A percentile compares a stretch with the other conserved stretches of the same genome.
Conservation (phyloP, 2,888 invertebrate genomes). For the Ametastegia equiseti region DNA sequence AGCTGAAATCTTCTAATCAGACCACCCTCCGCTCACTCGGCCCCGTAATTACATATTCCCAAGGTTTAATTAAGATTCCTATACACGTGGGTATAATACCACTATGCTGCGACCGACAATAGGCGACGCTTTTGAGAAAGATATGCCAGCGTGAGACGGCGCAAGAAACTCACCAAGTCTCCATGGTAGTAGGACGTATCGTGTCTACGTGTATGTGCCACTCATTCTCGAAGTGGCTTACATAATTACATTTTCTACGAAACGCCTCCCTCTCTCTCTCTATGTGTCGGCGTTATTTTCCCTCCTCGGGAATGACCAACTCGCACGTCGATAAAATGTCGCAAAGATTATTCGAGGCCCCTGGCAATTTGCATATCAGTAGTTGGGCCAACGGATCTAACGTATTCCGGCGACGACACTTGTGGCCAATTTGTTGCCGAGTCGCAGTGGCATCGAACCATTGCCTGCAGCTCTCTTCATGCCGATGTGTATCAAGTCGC, state of each 20-base stretch:
- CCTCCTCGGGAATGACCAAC: background rate
- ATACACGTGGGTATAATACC: background rate
- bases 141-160: conserved; percentile 7
- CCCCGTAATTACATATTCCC: conserved; percentile 41
- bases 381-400: background rate
- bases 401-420: no score
- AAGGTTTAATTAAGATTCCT: conserved; percentile 46
- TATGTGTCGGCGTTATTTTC: background rate
- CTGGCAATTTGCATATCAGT: no score
- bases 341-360: background rate
- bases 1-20: conserved; percentile 21
- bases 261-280: background rate
- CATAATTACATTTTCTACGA: conserved; percentile 29
- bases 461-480: no score
- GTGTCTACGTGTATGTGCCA: background rate
- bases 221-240: conserved; percentile 11
- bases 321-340: background rate
- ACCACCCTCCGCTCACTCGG: background rate
- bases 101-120: conserved; percentile 22
- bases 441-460: no score
- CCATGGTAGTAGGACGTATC: background rate
- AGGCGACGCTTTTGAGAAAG: conserved; percentile 22
- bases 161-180: background rate
- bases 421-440: no score
- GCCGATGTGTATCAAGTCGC: no score